Base-by-base conservation (phyloP, 2,888 invertebrate species). In the Tineola bisselliella region DNA sequence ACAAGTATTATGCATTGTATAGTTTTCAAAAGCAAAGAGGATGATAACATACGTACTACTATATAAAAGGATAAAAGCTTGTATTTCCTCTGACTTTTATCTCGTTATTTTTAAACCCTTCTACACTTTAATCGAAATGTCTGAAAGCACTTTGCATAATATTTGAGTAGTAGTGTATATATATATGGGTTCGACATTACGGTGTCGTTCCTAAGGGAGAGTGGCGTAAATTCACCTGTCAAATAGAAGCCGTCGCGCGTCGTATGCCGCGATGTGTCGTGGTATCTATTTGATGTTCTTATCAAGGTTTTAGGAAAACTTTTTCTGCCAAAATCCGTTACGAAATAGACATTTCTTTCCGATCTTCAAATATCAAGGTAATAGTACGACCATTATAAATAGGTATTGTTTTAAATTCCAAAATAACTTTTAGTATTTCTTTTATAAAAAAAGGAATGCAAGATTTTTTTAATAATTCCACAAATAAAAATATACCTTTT, bases 201-300 rank as follows among this genome's bases (percentile, higher is more conserved):
- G 12, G 58, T 58, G 15, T 15, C 8, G 33, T 33, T 25, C 58
- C 58, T 33, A 6, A n/a, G 58, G 33, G 33, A 33, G 33, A n/a
- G 58, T 33, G 31, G 58, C 58, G 58, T 58, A 58, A 58, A 58
- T 58, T 58, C 58, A 58, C 58, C 33, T 58, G 58, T 33, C 58
- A 58, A 54, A 54, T 18, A 25, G 18, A 54, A 5, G 54, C 25
- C 18, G 54, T 17, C 15, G 25, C 25, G 25, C 25, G 25, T 17
- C 18, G 54, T 25, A 17, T 18, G 25, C 54, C 48, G 48, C 48
- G 48, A 48, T 48, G 10, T n/a, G 48, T 18, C 15, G 48, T 4
- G 56, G 56, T 11, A 58, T 58, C 58, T 33, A 58, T 58, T 58
- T 58, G 33, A 58, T 15, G 33, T 58, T 31, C 33, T 33, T 31